Conservation (phyloP, 2,888 invertebrate species). For the Andrena trimmerana region DNA sequence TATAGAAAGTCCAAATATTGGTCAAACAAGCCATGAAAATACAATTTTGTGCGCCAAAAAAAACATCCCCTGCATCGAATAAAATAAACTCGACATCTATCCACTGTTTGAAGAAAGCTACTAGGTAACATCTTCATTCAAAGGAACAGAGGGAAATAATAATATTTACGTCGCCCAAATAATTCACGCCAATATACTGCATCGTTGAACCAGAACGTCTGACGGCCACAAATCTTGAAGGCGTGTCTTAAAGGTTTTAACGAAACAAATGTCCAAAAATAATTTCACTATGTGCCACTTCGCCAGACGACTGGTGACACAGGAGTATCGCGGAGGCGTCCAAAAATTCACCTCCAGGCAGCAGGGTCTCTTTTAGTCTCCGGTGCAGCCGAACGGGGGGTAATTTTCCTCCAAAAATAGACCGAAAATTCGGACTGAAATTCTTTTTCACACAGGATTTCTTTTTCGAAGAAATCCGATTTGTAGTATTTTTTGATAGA, state of each 20-base stretch:
- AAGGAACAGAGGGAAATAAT: constrained; percentile 2
- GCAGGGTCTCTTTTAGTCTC: background rate
- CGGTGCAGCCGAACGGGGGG: background rate
- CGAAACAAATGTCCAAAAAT: constrained; percentile 37
- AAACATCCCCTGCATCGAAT: background rate
- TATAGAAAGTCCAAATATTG: background rate
- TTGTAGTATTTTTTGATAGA: background rate
- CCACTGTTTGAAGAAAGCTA: background rate
- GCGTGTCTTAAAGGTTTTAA: constrained; percentile 11
- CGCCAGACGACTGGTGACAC: constrained; percentile 21
- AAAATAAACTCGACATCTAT: constrained; percentile 1
- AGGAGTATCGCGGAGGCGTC: background rate
- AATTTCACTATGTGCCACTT: constrained; percentile 14
- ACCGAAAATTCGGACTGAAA: background rate
- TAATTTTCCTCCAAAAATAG: background rate
- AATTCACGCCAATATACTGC: constrained; percentile 50
- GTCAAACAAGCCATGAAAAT: background rate
- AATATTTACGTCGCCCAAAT: constrained; percentile 50
- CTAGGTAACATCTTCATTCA: background rate
- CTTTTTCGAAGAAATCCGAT: background rate
- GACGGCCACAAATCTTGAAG: constrained; percentile 48
- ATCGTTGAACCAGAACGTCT: constrained; percentile 58
- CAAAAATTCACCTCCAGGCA: background rate
- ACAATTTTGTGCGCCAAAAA: background rate
- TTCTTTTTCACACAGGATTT: background rate